A percentile compares a stretch with the other conserved stretches of the same genome.
Evolutionary conservation across 1,140 invertebrate species (phyloP).

Genomic region (Lasaia peninsularis): DNA sequence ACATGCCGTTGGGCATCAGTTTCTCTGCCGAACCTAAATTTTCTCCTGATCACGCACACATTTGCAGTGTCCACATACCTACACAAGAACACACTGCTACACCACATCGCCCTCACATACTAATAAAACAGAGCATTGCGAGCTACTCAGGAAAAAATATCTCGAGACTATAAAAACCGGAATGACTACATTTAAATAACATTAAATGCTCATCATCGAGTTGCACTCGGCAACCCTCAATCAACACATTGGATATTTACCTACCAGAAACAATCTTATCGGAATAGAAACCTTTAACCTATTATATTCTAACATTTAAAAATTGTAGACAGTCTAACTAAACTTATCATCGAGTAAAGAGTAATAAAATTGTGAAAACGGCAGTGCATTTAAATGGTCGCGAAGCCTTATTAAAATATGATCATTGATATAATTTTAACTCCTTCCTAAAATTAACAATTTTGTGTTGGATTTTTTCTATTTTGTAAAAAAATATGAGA

Average conservation of each 20-base stretch:
- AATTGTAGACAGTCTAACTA: conserved; percentile 51
- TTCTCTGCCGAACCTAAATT: conserved; percentile 74
- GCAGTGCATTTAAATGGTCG: conserved; percentile 21
- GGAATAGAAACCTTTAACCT: conserved; percentile 44
- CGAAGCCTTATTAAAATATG: conserved; percentile 11
- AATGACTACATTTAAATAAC: conserved; percentile 9
- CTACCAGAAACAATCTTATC: conserved; percentile 24
- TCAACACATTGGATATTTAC: conserved; percentile 7
- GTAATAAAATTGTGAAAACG: conserved; percentile 45
- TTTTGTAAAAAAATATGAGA: conserved; percentile 4
- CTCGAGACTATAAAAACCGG: conserved; percentile 15
- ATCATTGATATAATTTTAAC: neutral
- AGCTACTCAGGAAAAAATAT: conserved; percentile 26
- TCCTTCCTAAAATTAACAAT: conserved; percentile 3
- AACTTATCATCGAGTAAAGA: conserved; percentile 50
- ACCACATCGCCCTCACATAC: conserved; percentile 29
- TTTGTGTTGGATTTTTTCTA: neutral
- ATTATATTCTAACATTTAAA: conserved; percentile 52
- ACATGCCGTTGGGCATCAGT: conserved; percentile 36
- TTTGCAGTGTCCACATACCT: conserved; percentile 16
- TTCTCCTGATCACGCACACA: conserved; percentile 59
- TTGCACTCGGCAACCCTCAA: neutral
- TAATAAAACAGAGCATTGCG: conserved; percentile 19
- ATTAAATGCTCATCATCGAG: conserved; percentile 2
- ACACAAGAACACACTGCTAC: conserved; percentile 23